Evolutionary conservation across 2,888 invertebrate genomes (phyloP).

Genomic region (Lissocephala sabroskyi): DNA sequence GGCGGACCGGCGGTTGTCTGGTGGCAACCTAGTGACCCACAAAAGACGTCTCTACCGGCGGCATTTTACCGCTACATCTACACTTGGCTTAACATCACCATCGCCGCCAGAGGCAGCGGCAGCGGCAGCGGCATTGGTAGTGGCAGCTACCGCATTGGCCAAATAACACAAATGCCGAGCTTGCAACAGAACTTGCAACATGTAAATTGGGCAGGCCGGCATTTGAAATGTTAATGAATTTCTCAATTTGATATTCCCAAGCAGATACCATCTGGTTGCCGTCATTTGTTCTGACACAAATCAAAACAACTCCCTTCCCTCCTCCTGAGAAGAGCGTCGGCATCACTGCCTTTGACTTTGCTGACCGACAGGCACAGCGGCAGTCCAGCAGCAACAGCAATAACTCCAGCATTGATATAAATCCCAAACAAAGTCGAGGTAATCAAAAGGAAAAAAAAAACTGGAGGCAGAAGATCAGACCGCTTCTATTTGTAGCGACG

Average conservation of each 20-base stretch:
- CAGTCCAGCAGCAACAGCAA: slow-evolving; percentile 16
- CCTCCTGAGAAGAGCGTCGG: slow-evolving; percentile 23
- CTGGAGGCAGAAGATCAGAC: too few species aligned
- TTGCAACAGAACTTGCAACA: slow-evolving; percentile 11
- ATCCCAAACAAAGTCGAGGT: slow-evolving; percentile 16
- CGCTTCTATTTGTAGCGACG: too few species aligned
- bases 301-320: slow-evolving; percentile 19
- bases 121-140: slow-evolving; percentile 12
- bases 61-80: slow-evolving; percentile 48
- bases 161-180: slow-evolving; percentile 16
- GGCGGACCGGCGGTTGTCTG: slow-evolving; percentile 19
- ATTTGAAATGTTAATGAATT: too few species aligned
- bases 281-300: slow-evolving; percentile 19
- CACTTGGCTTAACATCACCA: slow-evolving; percentile 31
- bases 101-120: slow-evolving; percentile 10
- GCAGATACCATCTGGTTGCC: too few species aligned
- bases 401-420: slow-evolving; percentile 25
- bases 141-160: too few species aligned
- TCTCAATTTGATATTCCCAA: too few species aligned
- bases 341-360: slow-evolving; percentile 57
- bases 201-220: slow-evolving; percentile 36
- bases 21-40: slow-evolving; percentile 56
- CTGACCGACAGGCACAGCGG: slow-evolving; percentile 56
- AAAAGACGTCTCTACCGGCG: slow-evolving; percentile 35
- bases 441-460: too few species aligned